These are phyloP conservation scores for Caenorhabditis sinica DNA, from an alignment of 2,888 invertebrate genomes.

Conservation along the genomic window DNA sequence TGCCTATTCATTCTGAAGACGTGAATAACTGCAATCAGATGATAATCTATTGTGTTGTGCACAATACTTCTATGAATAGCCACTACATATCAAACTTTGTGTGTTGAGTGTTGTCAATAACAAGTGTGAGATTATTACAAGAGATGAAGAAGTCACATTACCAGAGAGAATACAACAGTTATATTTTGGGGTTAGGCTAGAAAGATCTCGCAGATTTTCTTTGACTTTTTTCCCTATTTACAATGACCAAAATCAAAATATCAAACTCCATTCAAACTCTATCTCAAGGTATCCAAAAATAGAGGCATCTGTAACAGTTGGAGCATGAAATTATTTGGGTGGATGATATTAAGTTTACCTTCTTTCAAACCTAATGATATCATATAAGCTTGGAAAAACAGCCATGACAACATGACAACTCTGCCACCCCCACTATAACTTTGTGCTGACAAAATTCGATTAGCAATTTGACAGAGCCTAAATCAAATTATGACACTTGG, in stretches of 20 bases:
- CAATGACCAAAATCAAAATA: not conserved
- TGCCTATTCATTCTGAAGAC: not conserved
- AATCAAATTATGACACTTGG: constrained; percentile 14
- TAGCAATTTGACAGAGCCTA: not conserved
- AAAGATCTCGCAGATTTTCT: not conserved
- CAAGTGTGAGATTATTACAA: constrained; percentile 21
- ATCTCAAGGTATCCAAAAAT: not conserved
- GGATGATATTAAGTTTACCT: constrained; percentile 1
- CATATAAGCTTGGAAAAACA: not conserved
- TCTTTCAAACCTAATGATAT: not conserved
- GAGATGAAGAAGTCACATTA: constrained; percentile 5
- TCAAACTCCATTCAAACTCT: not conserved
- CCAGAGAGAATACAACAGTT: not conserved
- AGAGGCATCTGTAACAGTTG: not conserved
- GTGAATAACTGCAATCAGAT: constrained; percentile 14
- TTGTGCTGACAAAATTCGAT: constrained; percentile 10
- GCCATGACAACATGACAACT: constrained; percentile 33
- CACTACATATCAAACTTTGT: constrained; percentile 23
- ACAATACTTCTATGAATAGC: constrained; percentile 34
- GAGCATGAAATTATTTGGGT: not conserved
- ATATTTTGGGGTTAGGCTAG: not conserved
- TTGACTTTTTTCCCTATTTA: no score
- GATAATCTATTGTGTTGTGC: constrained; percentile 12
- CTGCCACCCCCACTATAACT: not conserved
- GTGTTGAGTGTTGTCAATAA: constrained; percentile 21